Conservation (phyloP, 1,140 invertebrate species). For the Drosophila biarmipes region DNA sequence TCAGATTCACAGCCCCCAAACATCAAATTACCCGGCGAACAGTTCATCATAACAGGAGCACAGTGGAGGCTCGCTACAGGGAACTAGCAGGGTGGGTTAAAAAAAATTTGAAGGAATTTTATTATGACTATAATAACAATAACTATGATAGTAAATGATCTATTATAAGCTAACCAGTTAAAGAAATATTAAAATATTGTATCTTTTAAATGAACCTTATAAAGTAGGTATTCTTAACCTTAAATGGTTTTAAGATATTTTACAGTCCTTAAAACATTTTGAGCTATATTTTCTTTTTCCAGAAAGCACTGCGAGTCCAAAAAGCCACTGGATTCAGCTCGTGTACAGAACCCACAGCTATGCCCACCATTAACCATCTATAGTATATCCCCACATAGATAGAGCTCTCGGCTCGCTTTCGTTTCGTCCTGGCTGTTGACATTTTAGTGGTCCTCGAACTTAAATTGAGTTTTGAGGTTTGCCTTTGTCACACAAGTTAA, state of each 20-base stretch:
- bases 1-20: constrained; percentile 32
- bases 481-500: constrained; percentile 54
- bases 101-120: too few species aligned
- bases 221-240: too few species aligned
- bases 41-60: constrained; percentile 43
- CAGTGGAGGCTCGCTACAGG: not conserved
- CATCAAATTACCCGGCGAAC: constrained; percentile 67
- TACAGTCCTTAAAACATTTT: not conserved
- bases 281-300: not conserved
- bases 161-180: too few species aligned
- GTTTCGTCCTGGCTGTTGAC: constrained; percentile 49
- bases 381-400: not conserved
- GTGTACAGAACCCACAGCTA: constrained; percentile 1
- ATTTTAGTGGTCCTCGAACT: constrained; percentile 50
- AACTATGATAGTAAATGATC: too few species aligned
- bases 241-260: not conserved
- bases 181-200: too few species aligned
- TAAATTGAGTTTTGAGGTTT: constrained; percentile 56
- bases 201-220: too few species aligned
- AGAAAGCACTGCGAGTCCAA: not conserved
- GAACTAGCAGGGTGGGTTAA: too few species aligned
- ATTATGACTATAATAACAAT: too few species aligned
- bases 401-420: constrained; percentile 13
- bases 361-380: constrained; percentile 9
- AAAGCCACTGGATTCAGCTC: not conserved